These are phyloP conservation scores for Phoenicopterus ruber DNA, from an alignment of 2,113 vertebrate genomes.

Conservation along the genomic window DNA sequence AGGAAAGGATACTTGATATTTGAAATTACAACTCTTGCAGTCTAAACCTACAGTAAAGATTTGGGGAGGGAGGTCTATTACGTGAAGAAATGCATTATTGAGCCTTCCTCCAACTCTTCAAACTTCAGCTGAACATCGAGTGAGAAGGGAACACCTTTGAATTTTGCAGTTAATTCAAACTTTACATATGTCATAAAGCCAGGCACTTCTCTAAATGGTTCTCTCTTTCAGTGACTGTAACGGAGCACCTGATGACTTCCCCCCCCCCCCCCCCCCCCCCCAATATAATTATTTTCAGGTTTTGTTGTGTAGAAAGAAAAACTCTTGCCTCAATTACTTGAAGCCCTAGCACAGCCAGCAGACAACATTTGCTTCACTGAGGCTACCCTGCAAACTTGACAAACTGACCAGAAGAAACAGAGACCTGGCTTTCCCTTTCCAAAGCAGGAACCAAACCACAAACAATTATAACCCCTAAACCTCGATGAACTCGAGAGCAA, in stretches of 20 bases:
- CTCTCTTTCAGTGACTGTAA: not conserved
- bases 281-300: rapidly evolving
- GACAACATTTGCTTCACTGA: rapidly evolving
- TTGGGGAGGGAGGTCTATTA: not conserved
- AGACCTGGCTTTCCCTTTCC: not conserved
- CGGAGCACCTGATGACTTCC: not conserved
- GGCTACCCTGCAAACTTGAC: not conserved
- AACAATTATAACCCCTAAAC: not conserved
- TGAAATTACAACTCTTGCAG: not conserved
- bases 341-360: not conserved
- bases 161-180: not conserved
- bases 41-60: not conserved
- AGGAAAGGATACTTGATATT: not conserved
- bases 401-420: not conserved
- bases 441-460: not conserved
- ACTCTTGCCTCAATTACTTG: not conserved
- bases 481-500: rapidly evolving
- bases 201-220: not conserved
- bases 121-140: not conserved
- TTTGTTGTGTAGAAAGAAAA: not conserved
- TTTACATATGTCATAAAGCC: not conserved
- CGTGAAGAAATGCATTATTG: rapidly evolving
- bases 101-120: not conserved
- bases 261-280: too few relatives aligned
- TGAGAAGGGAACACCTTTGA: not conserved